Evolutionary conservation across 2,113 vertebrate genomes (phyloP), one percentile per base, ranked within the genome.

Genomic region (Miniopterus natalensis): DNA sequence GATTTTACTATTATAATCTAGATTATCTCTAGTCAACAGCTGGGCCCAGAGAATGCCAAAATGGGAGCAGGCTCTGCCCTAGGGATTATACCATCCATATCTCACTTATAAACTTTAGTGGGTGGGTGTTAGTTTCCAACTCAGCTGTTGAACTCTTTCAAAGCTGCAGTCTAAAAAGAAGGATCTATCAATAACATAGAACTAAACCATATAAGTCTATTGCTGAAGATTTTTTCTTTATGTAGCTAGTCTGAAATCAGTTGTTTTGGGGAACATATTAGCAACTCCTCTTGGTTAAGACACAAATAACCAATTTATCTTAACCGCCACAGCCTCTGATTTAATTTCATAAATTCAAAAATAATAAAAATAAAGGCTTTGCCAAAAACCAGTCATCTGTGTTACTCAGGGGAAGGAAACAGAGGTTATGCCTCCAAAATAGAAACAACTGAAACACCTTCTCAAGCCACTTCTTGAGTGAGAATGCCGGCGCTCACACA

Each of bases 1-100:
- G 23, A 65, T 90, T 70, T 94, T 78, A 61, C 90, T 90, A 42
- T 95, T 85, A 49, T 92, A 83, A 95, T 57, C 85, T 86, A 88
- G 96, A 91, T 95, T 81, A 87, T 95, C 73, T 90, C 85, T 91
- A 53, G 84, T 87, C 88, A 98, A 96, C 97, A 97, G 94, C 94
- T 97, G 97, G 96, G 90, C 88, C 83, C 49, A 75, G 90, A 95
- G 88, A 97, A 90, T 88, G 90, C 49, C 61, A 68, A 86, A 84
- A 59, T 23, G 14, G 57, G 51, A 95, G 61, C 51, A 79, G 84
- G 14, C 70, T 91, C 51, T 70, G 84, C 90, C 65, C 73, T 78
- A 71, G 42, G 96, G 90, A 94, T 94, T 94, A 68, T 3, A 86
- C 68, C 79, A 92, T 27, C 63, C 71, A 59, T 31, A 73, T 81